A percentile compares a stretch with the other conserved stretches of the same genome.
phyloP scores from a whole-genome alignment of 1,140 invertebrate genomes.

The Drosophila fuyamai region DNA sequence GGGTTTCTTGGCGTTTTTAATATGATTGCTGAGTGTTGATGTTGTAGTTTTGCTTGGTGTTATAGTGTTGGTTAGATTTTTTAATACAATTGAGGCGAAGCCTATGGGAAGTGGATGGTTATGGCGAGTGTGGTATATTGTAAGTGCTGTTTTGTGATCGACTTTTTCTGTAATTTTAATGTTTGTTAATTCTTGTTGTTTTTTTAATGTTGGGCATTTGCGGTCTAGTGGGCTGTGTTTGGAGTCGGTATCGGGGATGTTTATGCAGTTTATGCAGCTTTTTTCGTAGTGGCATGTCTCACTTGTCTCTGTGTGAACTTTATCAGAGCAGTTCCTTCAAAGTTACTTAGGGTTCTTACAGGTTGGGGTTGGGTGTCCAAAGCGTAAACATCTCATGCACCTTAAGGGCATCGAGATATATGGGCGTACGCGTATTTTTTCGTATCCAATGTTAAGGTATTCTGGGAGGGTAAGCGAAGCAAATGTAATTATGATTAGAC shows the following conservation, averaged over 20 bases:
- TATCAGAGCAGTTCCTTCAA: conserved; percentile 18
- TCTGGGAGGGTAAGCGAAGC: too few species aligned
- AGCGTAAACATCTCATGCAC: conserved; percentile 2
- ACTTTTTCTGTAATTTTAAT: conserved; percentile 1
- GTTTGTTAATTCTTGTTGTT: conserved; percentile 10
- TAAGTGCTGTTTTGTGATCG: conserved; percentile 6
- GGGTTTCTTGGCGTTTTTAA: not conserved
- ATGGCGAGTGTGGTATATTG: not conserved
- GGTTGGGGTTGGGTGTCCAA: conserved; percentile 8
- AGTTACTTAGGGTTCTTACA: conserved; percentile 10
- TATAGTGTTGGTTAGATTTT: not conserved
- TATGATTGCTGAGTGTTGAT: not conserved
- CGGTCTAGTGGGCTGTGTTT: conserved; percentile 9
- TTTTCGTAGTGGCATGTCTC: conserved; percentile 13
- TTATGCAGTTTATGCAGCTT: conserved; percentile 1
- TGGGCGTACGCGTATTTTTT: not conserved
- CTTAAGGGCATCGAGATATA: conserved; percentile 9
- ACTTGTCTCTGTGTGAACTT: conserved; percentile 11
- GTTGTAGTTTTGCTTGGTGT: not conserved
- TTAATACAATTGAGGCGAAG: not conserved
- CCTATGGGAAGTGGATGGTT: not conserved
- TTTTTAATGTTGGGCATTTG: conserved; percentile 13
- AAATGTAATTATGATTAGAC: not conserved
- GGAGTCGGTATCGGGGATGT: conserved; percentile 11
- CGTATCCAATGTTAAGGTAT: not conserved